These are phyloP conservation scores for Apostichopus parvimensis DNA, from an alignment of 35 echinoderm and acorn worm species.

Conservation along the genomic window DNA sequence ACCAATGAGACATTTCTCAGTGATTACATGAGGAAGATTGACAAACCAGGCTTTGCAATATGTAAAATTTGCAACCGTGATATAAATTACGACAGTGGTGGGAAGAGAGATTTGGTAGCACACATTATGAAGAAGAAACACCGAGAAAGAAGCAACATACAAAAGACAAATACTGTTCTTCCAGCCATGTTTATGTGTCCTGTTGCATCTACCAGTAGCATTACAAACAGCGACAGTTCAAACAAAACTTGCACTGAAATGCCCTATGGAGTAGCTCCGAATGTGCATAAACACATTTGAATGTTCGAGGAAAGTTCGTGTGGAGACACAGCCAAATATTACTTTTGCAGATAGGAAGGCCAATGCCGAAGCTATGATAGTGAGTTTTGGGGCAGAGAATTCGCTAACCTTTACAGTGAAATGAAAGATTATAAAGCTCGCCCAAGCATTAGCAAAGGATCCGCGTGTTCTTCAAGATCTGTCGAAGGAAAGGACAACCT, in stretches of 20 bases:
- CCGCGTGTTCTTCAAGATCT: conserved; percentile 37
- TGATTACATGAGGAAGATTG: too few species aligned
- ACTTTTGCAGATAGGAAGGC: conserved; percentile 59
- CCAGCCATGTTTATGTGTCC: neutral
- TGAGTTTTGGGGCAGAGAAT: conserved; percentile 62
- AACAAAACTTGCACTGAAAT: neutral
- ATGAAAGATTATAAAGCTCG: conserved; percentile 47
- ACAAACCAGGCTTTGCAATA: too few species aligned
- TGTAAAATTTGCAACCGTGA: too few species aligned
- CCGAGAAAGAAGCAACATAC: neutral
- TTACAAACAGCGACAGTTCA: neutral
- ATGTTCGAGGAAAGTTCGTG: conserved; percentile 49
- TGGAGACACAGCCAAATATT: conserved; percentile 45
- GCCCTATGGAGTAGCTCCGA: neutral
- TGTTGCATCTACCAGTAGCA: neutral
- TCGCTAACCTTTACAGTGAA: conserved; percentile 59
- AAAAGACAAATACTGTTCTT: conserved; percentile 10
- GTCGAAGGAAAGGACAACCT: conserved; percentile 31
- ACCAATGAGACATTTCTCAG: too few species aligned
- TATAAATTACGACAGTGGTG: neutral
- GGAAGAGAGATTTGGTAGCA: neutral
- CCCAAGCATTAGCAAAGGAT: conserved; percentile 61
- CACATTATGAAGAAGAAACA: neutral
- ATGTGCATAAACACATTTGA: conserved; percentile 39
- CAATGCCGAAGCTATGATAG: conserved; percentile 63